Percentiles rank a stretch among this genome's conserved stretches.
phyloP scores from a whole-genome alignment of 2,888 invertebrate species.

The Parasteatoda lunata region DNA sequence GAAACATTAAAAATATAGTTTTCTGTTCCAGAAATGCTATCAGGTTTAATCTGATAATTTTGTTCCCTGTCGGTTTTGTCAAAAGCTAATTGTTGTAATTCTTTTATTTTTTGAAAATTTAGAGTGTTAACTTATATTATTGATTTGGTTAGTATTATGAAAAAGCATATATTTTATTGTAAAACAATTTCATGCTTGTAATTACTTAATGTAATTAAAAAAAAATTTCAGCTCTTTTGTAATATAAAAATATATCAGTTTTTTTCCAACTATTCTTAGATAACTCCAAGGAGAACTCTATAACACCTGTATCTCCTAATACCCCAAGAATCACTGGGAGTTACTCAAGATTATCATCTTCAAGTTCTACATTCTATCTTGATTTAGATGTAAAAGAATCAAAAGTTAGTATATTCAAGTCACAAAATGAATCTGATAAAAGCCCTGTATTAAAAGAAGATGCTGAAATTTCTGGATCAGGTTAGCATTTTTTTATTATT shows the following conservation, averaged over 20 bases:
- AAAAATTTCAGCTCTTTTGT: too few species aligned
- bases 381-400: slow-evolving; percentile 81
- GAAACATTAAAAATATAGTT: too few species aligned
- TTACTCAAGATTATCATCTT: slow-evolving; percentile 72
- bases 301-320: slow-evolving; percentile 18
- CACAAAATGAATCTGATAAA: slow-evolving; percentile 53
- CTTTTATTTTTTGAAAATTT: not conserved
- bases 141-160: not conserved
- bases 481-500: not conserved
- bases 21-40: too few species aligned
- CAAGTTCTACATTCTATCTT: slow-evolving; percentile 79
- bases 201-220: too few species aligned
- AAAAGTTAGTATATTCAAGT: slow-evolving; percentile 75
- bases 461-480: not conserved
- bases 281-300: slow-evolving; percentile 17
- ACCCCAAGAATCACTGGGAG: slow-evolving; percentile 26
- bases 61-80: too few species aligned
- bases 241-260: not conserved
- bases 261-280: slow-evolving; percentile 5
- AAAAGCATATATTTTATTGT: too few species aligned
- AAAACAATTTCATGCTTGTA: too few species aligned
- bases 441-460: slow-evolving; percentile 15
- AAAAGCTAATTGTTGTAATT: too few species aligned
- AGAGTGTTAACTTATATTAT: not conserved
- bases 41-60: too few species aligned